Evolutionary conservation across 2,888 invertebrate genomes (phyloP).

Genomic region (Antheraea yamamai): DNA sequence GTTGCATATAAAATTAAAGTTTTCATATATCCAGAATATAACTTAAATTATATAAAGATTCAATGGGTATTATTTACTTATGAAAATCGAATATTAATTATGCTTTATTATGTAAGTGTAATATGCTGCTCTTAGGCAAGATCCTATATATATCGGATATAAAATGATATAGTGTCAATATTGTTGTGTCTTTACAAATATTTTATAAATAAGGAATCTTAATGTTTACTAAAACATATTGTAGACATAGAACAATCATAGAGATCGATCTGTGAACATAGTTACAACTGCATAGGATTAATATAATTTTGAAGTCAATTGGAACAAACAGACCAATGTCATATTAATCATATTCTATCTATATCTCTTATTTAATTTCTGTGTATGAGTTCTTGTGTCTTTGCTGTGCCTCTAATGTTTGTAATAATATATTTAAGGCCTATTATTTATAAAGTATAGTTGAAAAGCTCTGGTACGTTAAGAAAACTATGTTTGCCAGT

Average conservation of each 20-base stretch:
- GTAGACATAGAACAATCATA: not conserved
- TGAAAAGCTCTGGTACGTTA: not conserved
- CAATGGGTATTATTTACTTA: not conserved
- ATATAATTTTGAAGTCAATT: conserved; percentile 7
- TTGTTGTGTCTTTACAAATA: not conserved
- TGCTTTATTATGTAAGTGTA: too few relatives aligned
- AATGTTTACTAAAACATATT: not conserved
- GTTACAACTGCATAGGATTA: not conserved
- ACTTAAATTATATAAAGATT: not conserved
- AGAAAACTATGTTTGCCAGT: not conserved
- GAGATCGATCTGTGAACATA: not conserved
- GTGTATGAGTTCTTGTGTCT: not conserved
- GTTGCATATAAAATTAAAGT: not conserved
- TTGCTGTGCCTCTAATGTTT: not conserved
- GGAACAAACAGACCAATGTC: not conserved
- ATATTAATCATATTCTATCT: not conserved
- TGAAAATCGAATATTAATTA: not conserved
- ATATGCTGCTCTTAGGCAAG: conserved; percentile 1
- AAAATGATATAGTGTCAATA: not conserved
- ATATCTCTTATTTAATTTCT: not conserved
- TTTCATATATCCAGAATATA: not conserved
- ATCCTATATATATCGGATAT: not conserved
- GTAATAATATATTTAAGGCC: not conserved
- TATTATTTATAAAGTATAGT: not conserved
- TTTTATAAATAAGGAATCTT: not conserved